Evolutionary conservation across 2,888 invertebrate genomes (phyloP), one percentile per base, ranked within the genome.

Genomic region (Noctua janthe): DNA sequence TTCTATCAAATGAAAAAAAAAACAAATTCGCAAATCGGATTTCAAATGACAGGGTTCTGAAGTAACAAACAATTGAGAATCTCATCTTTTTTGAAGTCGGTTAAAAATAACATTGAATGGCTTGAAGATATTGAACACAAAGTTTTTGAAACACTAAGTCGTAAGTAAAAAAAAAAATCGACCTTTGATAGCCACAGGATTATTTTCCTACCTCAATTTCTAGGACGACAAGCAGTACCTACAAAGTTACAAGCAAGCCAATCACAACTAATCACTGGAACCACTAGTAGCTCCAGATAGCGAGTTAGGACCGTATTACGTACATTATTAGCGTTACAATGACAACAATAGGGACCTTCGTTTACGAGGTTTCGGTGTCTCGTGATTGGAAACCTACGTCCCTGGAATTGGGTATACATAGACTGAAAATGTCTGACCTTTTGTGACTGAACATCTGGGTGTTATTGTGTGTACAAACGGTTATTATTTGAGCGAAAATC

Each of bases 331-430:
- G 54, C 17, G 29, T 49, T 71, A 69, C 20, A 54, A 78, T 62
- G 74, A 66, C 84, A 87, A 84, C 84, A 84, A 87, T 78, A 71
- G 87, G 64, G 43, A 66, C 47, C 54, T 69, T 56, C 47, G 20
- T 64, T 77, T 83, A 78, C 49, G 56, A 72, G 80, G 84, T 47
- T 87, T 79, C 84, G 1, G 15, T 62, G 39, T 23, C 51, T 74
- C 78, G 54, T 74, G 64, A 78, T 87, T 87, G 74, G 80, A 84
- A 78, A 74, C 49, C 39, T 73, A 76, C 62, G 49, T 64, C 66
- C 39, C 29, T n/a, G 51, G 23, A 67, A 1, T 73, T 35, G 15
- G 11, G 13, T 54, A 54, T 74, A 62, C n/a, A 49, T 78, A 69
- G 17, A 64, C 13, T 29, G 15, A 6, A 1, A 64, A 29, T 64